phyloP scores from a whole-genome alignment of 2,797 vertebrate species.

The Etheostoma nigrum region DNA sequence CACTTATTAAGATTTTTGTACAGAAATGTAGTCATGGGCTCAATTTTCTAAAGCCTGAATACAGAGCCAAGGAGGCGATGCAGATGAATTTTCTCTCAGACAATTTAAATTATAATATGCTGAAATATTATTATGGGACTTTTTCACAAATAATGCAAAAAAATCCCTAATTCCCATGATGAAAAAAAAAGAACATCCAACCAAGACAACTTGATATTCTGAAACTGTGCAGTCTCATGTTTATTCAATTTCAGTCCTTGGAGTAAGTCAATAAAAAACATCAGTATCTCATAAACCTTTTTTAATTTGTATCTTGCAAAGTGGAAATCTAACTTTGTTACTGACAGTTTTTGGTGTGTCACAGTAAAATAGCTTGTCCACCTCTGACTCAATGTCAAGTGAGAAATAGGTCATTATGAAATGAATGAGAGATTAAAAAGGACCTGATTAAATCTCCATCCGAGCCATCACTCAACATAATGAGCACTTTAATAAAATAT shows the following conservation, averaged over 20 bases:
- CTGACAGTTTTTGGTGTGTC: slow-evolving; percentile 30
- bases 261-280: slow-evolving; percentile 20
- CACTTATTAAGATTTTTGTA: slow-evolving; percentile 5
- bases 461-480: slow-evolving; percentile 78
- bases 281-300: slow-evolving; percentile 6
- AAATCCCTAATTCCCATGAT: neutral
- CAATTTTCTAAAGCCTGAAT: no score
- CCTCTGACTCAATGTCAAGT: slow-evolving; percentile 74
- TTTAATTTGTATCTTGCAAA: slow-evolving; percentile 26
- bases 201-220: slow-evolving; percentile 2
- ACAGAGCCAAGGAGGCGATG: no score
- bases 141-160: no score
- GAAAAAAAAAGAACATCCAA: slow-evolving; percentile 5
- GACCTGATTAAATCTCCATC: slow-evolving; percentile 76
- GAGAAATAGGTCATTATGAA: slow-evolving; percentile 73
- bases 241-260: neutral
- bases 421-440: slow-evolving; percentile 74
- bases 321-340: slow-evolving; percentile 24
- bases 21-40: neutral
- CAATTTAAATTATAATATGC: no score
- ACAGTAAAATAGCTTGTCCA: slow-evolving; percentile 46
- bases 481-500: slow-evolving; percentile 80
- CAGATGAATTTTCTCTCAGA: no score
- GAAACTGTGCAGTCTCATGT: neutral
- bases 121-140: no score